phyloP scores from a whole-genome alignment of 2,888 invertebrate species.

The Ornithoptera alexandrae region DNA sequence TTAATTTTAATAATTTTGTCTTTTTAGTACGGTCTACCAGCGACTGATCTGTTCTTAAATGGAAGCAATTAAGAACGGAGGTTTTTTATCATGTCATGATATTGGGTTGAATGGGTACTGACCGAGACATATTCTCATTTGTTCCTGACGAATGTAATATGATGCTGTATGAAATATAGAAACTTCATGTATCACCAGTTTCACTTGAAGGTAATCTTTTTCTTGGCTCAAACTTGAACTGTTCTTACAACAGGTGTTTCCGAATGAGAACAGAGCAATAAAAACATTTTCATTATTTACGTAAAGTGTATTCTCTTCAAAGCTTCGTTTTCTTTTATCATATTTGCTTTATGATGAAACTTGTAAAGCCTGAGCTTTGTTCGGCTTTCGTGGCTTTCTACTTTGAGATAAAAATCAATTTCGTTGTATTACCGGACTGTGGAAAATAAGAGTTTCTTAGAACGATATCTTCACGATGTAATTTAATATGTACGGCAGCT shows the following conservation, averaged over 20 bases:
- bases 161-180: no score
- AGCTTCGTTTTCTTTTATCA: slow-evolving; percentile 5
- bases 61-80: no score
- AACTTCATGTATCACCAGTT: no score
- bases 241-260: background rate
- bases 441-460: background rate
- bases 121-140: no score
- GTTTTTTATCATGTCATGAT: no score
- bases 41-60: no score
- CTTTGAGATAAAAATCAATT: slow-evolving; percentile 10
- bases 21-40: no score
- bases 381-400: slow-evolving; percentile 10
- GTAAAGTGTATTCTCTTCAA: background rate
- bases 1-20: no score
- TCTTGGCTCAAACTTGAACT: no score
- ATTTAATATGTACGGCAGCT: background rate
- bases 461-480: background rate
- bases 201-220: no score
- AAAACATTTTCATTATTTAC: background rate
- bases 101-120: no score
- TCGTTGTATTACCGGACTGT: slow-evolving; percentile 1
- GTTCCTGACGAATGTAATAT: no score
- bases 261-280: background rate
- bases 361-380: slow-evolving; percentile 10
- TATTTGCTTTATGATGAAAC: slow-evolving; percentile 28